phyloP scores from a whole-genome alignment of 2,797 vertebrate species.

The Malacoraja senta region DNA sequence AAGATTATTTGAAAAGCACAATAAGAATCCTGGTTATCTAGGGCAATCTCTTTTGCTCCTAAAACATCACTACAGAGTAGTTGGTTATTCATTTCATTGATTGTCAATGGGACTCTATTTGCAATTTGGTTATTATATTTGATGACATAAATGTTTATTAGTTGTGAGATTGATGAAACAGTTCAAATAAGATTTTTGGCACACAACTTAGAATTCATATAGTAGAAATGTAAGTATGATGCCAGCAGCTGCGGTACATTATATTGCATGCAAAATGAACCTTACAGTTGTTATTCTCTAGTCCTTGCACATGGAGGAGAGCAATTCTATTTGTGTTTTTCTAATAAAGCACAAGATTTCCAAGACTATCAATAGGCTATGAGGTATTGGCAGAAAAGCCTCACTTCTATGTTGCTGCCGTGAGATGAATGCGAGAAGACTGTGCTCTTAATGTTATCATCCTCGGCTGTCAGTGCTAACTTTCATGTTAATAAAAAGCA shows the following conservation, averaged over 20 bases:
- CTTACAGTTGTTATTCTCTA: background rate
- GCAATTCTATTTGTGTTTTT: background rate
- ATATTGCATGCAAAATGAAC: background rate
- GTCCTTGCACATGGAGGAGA: background rate
- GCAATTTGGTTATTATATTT: background rate
- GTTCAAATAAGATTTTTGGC: background rate
- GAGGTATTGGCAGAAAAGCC: background rate
- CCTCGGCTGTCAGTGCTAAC: background rate
- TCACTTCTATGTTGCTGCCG: background rate
- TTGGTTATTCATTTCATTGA: background rate
- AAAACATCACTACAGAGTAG: background rate
- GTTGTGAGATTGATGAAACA: background rate
- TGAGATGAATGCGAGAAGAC: background rate
- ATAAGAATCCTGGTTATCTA: background rate
- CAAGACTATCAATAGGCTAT: background rate
- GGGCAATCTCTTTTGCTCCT: background rate
- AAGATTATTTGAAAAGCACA: background rate
- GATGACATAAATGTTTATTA: background rate
- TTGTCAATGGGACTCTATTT: background rate
- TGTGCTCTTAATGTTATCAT: background rate
- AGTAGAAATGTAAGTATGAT: background rate
- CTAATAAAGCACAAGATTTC: background rate
- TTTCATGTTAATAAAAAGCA: background rate
- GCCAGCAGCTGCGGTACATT: background rate
- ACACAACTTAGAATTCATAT: background rate